A percentile compares a stretch with the other conserved stretches of the same genome.
Conservation (phyloP, 1,140 invertebrate species). For the Melipona quadrifasciata region DNA sequence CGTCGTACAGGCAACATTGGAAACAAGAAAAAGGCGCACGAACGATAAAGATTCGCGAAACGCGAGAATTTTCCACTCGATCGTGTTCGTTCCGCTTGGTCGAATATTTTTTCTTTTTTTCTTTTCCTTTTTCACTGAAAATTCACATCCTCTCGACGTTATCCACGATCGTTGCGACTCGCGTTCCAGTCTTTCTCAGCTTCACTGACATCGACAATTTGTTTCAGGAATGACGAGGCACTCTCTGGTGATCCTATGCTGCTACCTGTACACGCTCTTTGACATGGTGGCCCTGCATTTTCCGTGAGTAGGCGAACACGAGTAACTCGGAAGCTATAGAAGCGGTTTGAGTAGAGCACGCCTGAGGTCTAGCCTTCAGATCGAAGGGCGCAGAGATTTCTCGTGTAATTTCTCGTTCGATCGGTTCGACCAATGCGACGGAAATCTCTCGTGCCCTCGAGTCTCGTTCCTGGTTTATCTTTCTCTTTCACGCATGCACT, state of each 20-base stretch:
- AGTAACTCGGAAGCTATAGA: not conserved
- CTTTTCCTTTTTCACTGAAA: no score
- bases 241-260: conserved; percentile 79
- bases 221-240: conserved; percentile 79
- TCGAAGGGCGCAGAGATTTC: conserved; percentile 24
- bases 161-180: no score
- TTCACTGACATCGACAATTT: conserved; percentile 13
- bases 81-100: not conserved
- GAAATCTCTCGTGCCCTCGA: conserved; percentile 22
- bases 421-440: not conserved
- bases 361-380: conserved; percentile 16
- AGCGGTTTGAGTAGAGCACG: not conserved
- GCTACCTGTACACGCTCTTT: conserved; percentile 79
- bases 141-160: not conserved
- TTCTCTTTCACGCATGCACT: not conserved
- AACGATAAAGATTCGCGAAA: no score
- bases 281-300: conserved; percentile 79
- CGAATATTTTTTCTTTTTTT: no score
- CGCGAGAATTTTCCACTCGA: not conserved
- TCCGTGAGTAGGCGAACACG: conserved; percentile 76
- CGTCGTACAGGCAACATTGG: no score
- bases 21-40: no score
- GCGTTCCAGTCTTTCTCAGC: no score
- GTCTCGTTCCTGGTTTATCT: not conserved
- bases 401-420: not conserved